phyloP scores from a whole-genome alignment of 1,140 invertebrate species.

The Batillaria attramentaria region DNA sequence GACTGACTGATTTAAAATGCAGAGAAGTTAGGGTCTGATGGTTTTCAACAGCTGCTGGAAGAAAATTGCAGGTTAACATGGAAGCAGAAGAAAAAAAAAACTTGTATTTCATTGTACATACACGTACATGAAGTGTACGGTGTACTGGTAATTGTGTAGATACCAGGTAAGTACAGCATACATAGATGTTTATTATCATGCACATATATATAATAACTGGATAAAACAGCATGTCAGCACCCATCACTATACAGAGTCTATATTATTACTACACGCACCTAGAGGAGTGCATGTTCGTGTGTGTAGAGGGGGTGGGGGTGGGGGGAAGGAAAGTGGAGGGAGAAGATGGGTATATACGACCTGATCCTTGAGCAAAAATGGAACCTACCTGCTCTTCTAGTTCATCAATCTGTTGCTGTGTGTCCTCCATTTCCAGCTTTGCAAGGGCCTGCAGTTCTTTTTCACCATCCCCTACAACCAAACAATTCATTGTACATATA shows the following conservation, averaged over 20 bases:
- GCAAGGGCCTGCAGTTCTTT: constrained; percentile 8
- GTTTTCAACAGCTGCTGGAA: background rate
- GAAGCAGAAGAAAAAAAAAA: background rate
- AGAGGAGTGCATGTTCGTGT: too few species aligned
- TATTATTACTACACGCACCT: background rate
- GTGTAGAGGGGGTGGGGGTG: too few species aligned
- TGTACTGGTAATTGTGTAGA: too few species aligned
- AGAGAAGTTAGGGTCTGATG: background rate
- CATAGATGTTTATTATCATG: too few species aligned
- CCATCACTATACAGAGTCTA: background rate
- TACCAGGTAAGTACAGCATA: too few species aligned
- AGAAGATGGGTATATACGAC: background rate
- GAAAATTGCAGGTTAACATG: background rate
- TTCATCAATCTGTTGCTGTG: background rate
- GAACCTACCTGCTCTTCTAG: constrained; percentile 4
- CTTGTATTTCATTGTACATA: background rate
- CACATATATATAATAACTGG: background rate
- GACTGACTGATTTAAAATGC: too few species aligned
- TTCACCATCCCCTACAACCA: constrained; percentile 9
- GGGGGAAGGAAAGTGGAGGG: too few species aligned
- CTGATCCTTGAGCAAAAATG: background rate
- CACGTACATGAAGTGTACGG: background rate
- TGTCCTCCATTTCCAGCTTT: background rate
- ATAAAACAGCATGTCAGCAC: background rate
- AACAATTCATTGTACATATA: background rate